These are phyloP conservation scores for Matsumyia berberina DNA, from an alignment of 2,888 invertebrate species.

Conservation along the genomic window DNA sequence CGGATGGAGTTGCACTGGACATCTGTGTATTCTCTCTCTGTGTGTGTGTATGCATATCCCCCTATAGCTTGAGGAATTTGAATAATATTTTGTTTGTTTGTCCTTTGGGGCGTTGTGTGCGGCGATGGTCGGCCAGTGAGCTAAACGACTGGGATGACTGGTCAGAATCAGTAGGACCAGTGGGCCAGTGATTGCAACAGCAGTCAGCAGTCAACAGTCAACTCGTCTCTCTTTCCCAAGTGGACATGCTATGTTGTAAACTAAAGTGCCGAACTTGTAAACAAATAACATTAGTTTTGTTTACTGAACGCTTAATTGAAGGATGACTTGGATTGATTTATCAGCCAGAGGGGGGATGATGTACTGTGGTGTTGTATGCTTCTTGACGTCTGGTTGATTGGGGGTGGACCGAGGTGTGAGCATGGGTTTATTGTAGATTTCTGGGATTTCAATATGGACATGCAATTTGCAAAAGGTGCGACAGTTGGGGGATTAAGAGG, in stretches of 20 bases:
- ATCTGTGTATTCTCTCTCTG: conserved; percentile 6
- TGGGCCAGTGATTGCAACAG: conserved; percentile 32
- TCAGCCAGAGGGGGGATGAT: conserved; percentile 36
- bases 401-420: conserved; percentile 7
- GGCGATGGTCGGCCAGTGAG: conserved; percentile 61
- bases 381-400: conserved; percentile 43
- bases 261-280: conserved; percentile 75
- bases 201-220: conserved; percentile 55
- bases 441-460: conserved; percentile 15
- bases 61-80: conserved; percentile 67
- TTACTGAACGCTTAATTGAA: conserved; percentile 75
- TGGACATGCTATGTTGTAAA: conserved; percentile 70
- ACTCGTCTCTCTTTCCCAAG: conserved; percentile 43
- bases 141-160: conserved; percentile 59
- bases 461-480: conserved; percentile 49
- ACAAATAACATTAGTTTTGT: conserved; percentile 74
- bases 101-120: conserved; percentile 58
- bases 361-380: background rate
- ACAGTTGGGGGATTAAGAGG: background rate
- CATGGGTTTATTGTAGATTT: conserved; percentile 32
- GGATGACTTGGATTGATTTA: conserved; percentile 74
- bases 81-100: conserved; percentile 75
- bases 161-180: conserved; percentile 7
- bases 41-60: conserved; percentile 1
- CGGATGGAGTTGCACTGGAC: conserved; percentile 37